A percentile compares a stretch with the other conserved stretches of the same genome.
Evolutionary conservation across 2,888 invertebrate genomes (phyloP).

Genomic region (Tyria jacobaeae): DNA sequence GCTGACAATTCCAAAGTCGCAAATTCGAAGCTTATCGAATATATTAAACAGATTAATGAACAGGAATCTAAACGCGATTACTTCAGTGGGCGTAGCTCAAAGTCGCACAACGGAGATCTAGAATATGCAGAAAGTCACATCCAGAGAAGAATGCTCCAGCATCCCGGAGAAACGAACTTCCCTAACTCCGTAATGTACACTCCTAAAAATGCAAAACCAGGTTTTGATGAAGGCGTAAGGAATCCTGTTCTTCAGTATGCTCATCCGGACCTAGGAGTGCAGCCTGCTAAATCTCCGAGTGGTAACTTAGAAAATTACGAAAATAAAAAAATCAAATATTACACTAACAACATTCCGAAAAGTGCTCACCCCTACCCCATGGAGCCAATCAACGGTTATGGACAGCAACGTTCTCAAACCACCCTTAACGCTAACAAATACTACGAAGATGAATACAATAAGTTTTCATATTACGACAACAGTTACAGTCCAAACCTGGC

Average conservation of each 20-base stretch:
- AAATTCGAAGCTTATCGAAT: slow-evolving; percentile 88
- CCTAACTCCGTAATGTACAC: slow-evolving; percentile 89
- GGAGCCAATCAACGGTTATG: slow-evolving; percentile 79
- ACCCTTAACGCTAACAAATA: slow-evolving; percentile 77
- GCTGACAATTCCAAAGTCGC: slow-evolving; percentile 87
- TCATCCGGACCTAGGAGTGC: slow-evolving; percentile 92
- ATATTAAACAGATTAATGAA: slow-evolving; percentile 89
- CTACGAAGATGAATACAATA: slow-evolving; percentile 83
- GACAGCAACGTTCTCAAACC: slow-evolving; percentile 78
- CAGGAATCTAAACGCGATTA: slow-evolving; percentile 88
- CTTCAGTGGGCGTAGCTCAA: slow-evolving; percentile 83
- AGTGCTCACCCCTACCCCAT: slow-evolving; percentile 87
- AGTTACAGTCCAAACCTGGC: slow-evolving; percentile 67
- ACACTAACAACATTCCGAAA: slow-evolving; percentile 82
- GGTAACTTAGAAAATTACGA: slow-evolving; percentile 70
- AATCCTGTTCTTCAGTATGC: slow-evolving; percentile 93
- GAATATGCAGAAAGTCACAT: slow-evolving; percentile 86
- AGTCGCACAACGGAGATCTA: slow-evolving; percentile 79
- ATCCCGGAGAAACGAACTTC: slow-evolving; percentile 88
- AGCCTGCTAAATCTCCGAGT: slow-evolving; percentile 89
- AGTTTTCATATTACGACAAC: slow-evolving; percentile 86
- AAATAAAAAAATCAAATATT: slow-evolving; percentile 79
- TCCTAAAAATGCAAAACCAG: slow-evolving; percentile 86
- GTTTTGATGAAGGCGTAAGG: slow-evolving; percentile 90
- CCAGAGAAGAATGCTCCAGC: slow-evolving; percentile 90